Evolutionary conservation across 1,140 invertebrate genomes (phyloP), one percentile per base, ranked within the genome.

Genomic region (Scaptomyza montana): DNA sequence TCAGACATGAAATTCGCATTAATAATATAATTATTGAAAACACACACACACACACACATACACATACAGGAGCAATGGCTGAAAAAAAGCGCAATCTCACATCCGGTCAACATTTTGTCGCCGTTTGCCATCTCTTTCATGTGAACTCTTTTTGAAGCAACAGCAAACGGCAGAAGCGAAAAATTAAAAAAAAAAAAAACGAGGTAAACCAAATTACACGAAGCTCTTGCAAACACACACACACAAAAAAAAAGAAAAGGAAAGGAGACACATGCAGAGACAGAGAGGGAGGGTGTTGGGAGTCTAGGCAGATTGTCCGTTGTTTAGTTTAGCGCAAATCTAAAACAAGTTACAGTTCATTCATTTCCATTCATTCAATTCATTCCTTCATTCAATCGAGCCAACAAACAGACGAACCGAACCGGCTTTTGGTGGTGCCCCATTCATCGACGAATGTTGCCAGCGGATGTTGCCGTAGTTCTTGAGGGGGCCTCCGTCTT

Each of bases 331-430:
- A 74, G 64, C 71, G 84, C 84, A 84, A 77, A 86, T 82, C 78
- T 86, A 89, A 86, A 86, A 86, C 82, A 81, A 86, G 82, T 86
- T 86, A 87, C 84, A 87, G 82, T 87, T 87, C 82, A 87, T 87
- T 87, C 82, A 87, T 81, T 87, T 77, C 77, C 74, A 84, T 78
- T 70, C 82, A 86, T 74, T 76, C 78, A 84, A 86, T 74, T 76
- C 78, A 84, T 78, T 69, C 82, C 80, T 74, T 76, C 78, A 80
- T 62, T 72, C 64, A 76, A 61, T 78, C 51, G 53, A 50, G 54
- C 47, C 47, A 33, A 33, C 30, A 7, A 33, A 33, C 2, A 7
- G 5, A 33, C 30, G 30, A 6, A 30, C 28, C 60, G 66, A 86
- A 86, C 82, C 82, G 84, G 82, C 82, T 82, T 67, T 70, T 46